Conservation (phyloP, 92 coral and sea anemone genomes). For the Epizoanthus illoricatus region DNA sequence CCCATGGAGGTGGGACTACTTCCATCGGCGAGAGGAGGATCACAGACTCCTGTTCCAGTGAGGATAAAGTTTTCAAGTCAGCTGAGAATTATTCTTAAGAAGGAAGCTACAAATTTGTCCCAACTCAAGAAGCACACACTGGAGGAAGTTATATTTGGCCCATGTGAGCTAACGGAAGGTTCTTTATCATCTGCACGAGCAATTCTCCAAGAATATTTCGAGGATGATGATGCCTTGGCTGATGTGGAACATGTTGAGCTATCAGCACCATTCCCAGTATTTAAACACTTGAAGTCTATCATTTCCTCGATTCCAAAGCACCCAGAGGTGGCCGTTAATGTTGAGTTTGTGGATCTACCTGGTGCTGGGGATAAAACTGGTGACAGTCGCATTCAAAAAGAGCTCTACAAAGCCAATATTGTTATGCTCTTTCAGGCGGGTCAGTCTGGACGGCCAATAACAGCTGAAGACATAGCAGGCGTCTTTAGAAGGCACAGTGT, state of each 20-base stretch:
- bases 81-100: constrained; percentile 23
- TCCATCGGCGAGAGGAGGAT: constrained; percentile 48
- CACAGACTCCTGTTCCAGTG: constrained; percentile 61
- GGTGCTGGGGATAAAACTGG: constrained; percentile 52
- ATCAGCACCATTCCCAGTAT: constrained; percentile 56
- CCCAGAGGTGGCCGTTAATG: constrained; percentile 47
- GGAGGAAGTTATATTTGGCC: neutral
- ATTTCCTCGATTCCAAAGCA: constrained; percentile 22
- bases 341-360: constrained; percentile 57
- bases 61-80: constrained; percentile 39
- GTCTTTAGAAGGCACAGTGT: constrained; percentile 50
- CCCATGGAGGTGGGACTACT: constrained; percentile 30
- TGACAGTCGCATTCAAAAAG: constrained; percentile 35
- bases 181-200: neutral
- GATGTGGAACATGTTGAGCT: constrained; percentile 46
- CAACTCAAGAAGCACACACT: constrained; percentile 3
- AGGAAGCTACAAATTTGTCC: neutral
- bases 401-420: constrained; percentile 46
- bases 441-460: constrained; percentile 57
- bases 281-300: constrained; percentile 15
- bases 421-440: constrained; percentile 47
- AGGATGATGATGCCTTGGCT: neutral
- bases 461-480: constrained; percentile 50
- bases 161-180: neutral
- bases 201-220: constrained; percentile 19